Conservation (phyloP, 1,140 invertebrate genomes). For the Drosophila suzukii region DNA sequence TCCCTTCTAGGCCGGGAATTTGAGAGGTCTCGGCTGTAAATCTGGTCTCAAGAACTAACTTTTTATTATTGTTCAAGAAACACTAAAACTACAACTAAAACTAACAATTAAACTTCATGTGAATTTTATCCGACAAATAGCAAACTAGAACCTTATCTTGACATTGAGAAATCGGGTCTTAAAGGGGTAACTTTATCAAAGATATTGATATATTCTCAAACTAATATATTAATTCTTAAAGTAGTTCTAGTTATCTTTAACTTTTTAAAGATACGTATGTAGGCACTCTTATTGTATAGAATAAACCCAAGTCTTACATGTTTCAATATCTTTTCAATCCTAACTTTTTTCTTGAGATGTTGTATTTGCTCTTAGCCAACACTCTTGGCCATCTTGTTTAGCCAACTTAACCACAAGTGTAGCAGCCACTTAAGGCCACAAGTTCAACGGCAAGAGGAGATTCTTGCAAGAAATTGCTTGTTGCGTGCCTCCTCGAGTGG, state of each 20-base stretch:
- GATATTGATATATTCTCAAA: too few relatives aligned
- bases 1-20: not conserved
- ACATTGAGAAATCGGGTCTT: too few relatives aligned
- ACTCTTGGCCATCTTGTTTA: constrained; percentile 56
- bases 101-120: too few relatives aligned
- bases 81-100: not conserved
- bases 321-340: not conserved
- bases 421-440: constrained; percentile 71
- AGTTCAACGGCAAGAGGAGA: constrained; percentile 55
- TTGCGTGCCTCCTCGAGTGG: constrained; percentile 62
- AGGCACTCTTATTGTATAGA: too few relatives aligned
- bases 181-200: too few relatives aligned
- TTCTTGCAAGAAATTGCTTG: constrained; percentile 50
- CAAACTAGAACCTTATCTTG: too few relatives aligned
- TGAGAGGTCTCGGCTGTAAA: not conserved
- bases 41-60: not conserved
- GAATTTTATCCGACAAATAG: too few relatives aligned
- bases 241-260: too few relatives aligned
- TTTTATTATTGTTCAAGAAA: not conserved
- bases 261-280: too few relatives aligned
- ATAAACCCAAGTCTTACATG: too few relatives aligned
- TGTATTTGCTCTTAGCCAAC: constrained; percentile 51
- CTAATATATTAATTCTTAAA: too few relatives aligned
- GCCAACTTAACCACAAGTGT: constrained; percentile 68
- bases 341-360: not conserved